Evolutionary conservation across 2,888 invertebrate genomes (phyloP).

Genomic region (Sinodicranocentrus sp.): DNA sequence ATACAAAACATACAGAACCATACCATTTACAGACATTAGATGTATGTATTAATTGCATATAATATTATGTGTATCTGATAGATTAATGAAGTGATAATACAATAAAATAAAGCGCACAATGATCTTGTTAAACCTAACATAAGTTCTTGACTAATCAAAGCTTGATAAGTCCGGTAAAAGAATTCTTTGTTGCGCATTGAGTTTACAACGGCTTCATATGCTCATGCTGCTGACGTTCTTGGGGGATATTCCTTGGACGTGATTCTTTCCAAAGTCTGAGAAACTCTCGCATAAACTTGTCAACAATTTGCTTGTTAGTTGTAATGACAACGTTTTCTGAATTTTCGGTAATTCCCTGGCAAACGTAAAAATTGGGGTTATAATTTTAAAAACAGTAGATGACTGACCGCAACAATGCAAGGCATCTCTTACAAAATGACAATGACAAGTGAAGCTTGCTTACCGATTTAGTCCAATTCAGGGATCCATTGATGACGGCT

Average conservation of each 20-base stretch:
- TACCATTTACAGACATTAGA: no score
- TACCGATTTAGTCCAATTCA: constrained; percentile 64
- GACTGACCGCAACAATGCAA: no score
- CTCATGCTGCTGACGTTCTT: no score
- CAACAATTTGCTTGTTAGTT: constrained; percentile 18
- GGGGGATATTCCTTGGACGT: no score
- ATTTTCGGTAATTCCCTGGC: constrained; percentile 59
- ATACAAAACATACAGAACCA: not conserved
- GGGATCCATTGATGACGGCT: constrained; percentile 47
- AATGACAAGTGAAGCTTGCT: not conserved
- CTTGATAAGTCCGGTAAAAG: not conserved
- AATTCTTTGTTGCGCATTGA: no score
- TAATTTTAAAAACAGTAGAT: no score
- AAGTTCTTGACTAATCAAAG: no score
- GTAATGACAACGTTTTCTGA: constrained; percentile 62
- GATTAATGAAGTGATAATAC: constrained; percentile 43
- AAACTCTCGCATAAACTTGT: constrained; percentile 30
- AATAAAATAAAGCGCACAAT: constrained; percentile 52
- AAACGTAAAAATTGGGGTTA: not conserved
- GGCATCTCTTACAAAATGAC: not conserved
- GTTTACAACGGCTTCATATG: no score
- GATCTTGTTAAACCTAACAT: constrained; percentile 21
- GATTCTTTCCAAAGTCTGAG: constrained; percentile 46
- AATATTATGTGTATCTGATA: constrained; percentile 13
- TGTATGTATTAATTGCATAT: no score